Percentiles rank a stretch among this genome's conserved stretches.
Conservation (phyloP, 2,113 vertebrate genomes). For the Phyllopteryx taeniolatus region DNA sequence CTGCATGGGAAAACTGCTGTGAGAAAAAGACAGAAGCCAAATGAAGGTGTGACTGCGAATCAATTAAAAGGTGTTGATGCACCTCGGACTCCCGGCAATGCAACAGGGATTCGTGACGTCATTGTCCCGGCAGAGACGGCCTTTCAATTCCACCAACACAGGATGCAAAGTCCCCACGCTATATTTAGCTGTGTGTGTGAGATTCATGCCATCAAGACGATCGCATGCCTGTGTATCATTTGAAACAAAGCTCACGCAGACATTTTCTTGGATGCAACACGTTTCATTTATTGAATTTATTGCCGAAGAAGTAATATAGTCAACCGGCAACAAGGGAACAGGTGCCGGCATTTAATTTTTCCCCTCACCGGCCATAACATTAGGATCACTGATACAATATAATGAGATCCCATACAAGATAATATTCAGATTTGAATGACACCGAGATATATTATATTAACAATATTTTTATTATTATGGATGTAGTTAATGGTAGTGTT, state of each 20-base stretch:
- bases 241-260: not conserved
- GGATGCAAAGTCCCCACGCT: slow-evolving; percentile 33
- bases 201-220: slow-evolving; percentile 8
- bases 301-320: too few relatives aligned
- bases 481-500: too few relatives aligned
- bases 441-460: too few relatives aligned
- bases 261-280: slow-evolving; percentile 17
- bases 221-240: slow-evolving; percentile 28
- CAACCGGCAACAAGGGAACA: too few relatives aligned
- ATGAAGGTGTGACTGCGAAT: slow-evolving; percentile 20
- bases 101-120: slow-evolving; percentile 38
- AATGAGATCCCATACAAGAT: too few relatives aligned
- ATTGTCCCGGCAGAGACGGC: slow-evolving; percentile 8
- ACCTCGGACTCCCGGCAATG: slow-evolving; percentile 34
- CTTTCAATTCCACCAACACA: slow-evolving; percentile 14
- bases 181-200: slow-evolving; percentile 39
- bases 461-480: too few relatives aligned
- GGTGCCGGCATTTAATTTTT: too few relatives aligned
- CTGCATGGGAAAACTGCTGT: slow-evolving; percentile 10
- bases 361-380: too few relatives aligned
- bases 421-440: too few relatives aligned
- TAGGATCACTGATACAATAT: too few relatives aligned
- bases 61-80: slow-evolving; percentile 13
- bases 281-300: not conserved
- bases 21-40: slow-evolving; percentile 42